Percentiles rank a stretch among this genome's conserved stretches.
These are phyloP conservation scores for Bombus haemorrhoidalis DNA, from an alignment of 1,140 invertebrate genomes.

Conservation along the genomic window DNA sequence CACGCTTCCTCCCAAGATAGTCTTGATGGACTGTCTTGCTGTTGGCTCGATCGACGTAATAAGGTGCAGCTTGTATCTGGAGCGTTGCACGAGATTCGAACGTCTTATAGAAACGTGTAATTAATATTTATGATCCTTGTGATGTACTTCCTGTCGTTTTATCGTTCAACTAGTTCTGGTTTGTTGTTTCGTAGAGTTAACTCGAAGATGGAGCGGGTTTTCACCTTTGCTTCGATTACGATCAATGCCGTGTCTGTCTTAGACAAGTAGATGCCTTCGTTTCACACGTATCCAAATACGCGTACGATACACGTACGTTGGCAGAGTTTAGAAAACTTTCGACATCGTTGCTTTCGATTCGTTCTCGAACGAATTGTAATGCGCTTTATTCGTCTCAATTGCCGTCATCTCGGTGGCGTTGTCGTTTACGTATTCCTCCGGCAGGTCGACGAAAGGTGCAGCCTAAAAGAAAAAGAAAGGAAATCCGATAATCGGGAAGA, in stretches of 20 bases:
- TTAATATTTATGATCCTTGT: constrained; percentile 6
- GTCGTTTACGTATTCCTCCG: constrained; percentile 27
- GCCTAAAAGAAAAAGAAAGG: constrained; percentile 25
- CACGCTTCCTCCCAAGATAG: not conserved
- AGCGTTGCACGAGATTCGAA: not conserved
- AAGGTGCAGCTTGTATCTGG: constrained; percentile 19
- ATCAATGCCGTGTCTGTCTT: too few relatives aligned
- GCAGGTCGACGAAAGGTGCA: not conserved
- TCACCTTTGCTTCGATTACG: not conserved
- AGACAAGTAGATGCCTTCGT: too few relatives aligned
- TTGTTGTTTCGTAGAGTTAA: not conserved
- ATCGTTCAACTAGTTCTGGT: not conserved
- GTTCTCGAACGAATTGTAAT: not conserved
- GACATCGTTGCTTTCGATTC: not conserved
- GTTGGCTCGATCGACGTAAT: not conserved
- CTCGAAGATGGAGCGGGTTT: too few relatives aligned
- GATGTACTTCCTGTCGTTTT: not conserved
- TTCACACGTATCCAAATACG: too few relatives aligned
- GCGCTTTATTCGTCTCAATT: constrained; percentile 13
- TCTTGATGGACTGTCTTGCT: constrained; percentile 24
- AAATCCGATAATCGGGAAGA: constrained; percentile 61
- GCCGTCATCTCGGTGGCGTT: constrained; percentile 7
- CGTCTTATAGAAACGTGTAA: constrained; percentile 1
- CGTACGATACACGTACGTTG: too few relatives aligned
- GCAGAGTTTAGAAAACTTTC: not conserved